Evolutionary conservation across 1,140 invertebrate species (phyloP), one percentile per base, ranked within the genome.

Genomic region (Aleiodes sp.): DNA sequence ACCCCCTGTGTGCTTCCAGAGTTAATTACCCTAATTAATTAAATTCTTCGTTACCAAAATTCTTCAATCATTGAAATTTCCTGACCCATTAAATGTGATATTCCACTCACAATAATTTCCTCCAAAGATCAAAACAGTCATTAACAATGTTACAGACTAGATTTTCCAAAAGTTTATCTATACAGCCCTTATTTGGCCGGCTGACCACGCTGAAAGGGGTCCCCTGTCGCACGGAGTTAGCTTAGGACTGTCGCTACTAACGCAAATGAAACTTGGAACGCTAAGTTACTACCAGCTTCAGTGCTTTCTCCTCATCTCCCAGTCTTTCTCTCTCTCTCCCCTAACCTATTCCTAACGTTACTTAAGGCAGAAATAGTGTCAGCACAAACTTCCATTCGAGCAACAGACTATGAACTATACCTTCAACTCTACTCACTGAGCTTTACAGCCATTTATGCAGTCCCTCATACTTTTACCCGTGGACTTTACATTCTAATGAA

Each of bases 401-500:
- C 46, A 52, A 52, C 46, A 52, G 46, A 52, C 46, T 52, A 52
- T 52, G 46, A 52, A 52, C 46, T 52, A 24, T 52, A 52, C 46
- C 46, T 52, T 52, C 26, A 24, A 52, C 46, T 52, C 46, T 21
- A 43, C 39, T 43, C 46, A 52, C 46, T 52, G 16, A 52, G 41
- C 24, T 29, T 31, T 52, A 28, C 16, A 46, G 62, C 63, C 46
- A 24, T 52, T 65, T 52, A 46, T 33, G 26, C 41, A 52, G 43
- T 46, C 16, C 52, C 41, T 19, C 31, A 41, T 65, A 29, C 41
- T 52, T 43, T 43, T 29, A 46, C 39, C 24, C 37, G 0, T 39
- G 37, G 61, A 43, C 37, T 64, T 78, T 78, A 76, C 71, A 73
- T 78, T 72, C 71, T 75, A 78, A 78, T 78, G 75, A 78, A 78